These are phyloP conservation scores for Galago senegalensis DNA, from an alignment of 2,797 vertebrate species.

Conservation along the genomic window DNA sequence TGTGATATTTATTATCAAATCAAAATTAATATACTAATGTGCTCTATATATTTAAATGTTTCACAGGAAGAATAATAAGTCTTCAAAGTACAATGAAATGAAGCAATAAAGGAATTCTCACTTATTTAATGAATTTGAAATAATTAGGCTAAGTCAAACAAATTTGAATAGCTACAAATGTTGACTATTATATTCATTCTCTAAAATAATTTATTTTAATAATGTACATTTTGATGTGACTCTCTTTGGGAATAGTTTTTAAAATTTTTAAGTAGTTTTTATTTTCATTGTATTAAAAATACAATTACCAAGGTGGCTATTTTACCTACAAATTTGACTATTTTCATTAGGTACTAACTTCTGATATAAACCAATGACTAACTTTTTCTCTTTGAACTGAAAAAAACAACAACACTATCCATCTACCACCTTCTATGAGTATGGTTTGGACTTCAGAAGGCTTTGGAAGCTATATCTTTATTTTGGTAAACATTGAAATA, in stretches of 20 bases:
- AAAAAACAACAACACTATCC: not conserved
- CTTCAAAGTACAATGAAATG: not conserved
- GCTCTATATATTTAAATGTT: not conserved
- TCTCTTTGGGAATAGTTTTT: not conserved
- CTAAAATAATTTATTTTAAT: not conserved
- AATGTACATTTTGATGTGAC: not conserved
- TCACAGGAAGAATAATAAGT: not conserved
- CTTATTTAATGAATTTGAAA: not conserved
- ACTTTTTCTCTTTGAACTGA: not conserved
- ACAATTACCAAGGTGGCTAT: not conserved
- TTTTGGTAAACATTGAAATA: constrained; percentile 37
- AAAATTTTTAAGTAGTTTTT: not conserved
- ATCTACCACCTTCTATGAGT: not conserved
- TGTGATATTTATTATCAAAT: constrained; percentile 15
- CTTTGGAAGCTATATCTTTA: constrained; percentile 32
- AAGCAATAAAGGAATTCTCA: constrained; percentile 10
- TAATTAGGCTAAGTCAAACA: not conserved
- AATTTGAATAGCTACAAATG: not conserved
- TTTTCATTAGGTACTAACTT: constrained; percentile 20
- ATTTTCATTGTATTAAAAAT: not conserved
- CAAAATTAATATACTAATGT: not conserved
- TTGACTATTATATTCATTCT: not conserved
- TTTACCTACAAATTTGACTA: not conserved
- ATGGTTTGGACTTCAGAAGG: not conserved
- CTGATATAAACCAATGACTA: not conserved